Base-by-base conservation (phyloP, 2,797 vertebrate genomes). In the Tenualosa thibaudeaui region DNA sequence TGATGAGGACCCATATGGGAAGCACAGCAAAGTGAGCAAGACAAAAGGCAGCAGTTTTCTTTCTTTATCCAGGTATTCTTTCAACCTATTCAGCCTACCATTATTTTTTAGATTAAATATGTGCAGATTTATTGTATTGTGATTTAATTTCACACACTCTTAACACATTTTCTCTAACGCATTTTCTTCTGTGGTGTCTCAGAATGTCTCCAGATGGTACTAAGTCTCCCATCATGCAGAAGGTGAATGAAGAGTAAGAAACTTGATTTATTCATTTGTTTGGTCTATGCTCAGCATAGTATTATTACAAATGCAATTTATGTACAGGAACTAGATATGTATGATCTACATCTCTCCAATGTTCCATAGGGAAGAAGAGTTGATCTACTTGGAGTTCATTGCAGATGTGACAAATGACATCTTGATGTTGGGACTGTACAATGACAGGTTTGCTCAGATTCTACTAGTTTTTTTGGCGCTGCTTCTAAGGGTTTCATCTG, bases 391-490 rank as follows among this genome's bases (percentile, higher is more conserved):
- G 84, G 96, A 94, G 89, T 99, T 99, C 90, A 96, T 99, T 89
- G 94, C 97, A 91, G 96, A 96, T 87, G 90, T 99, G 87, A 99
- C 98, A 75, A 96, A 97, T 87, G 97, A 99, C 83, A 97, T 99
- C 91, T 93, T 99, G 92, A 94, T 91, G 88, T 93, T 96, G 40
- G 96, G 96, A 78, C 91, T 98, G 50, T 97, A 97, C 93, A 98
- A 98, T 87, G 95, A 97, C 94, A 97, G 97, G 98, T 99, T 89
- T 83, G 86, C 83, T 19, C 40, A 43, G 71, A 46, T 75, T 17
- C 19, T 24, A n/a, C 58, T 3, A 22, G 6, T 40, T 46, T 17
- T 22, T 37, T 22, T 78, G 5, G 37, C 68, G 15, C 26, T 31
- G 31, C 68, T 15, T 71, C 37, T 37, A 37, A 31, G 68, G 12